These are phyloP conservation scores for Philhelius pedissequus DNA, from an alignment of 2,888 invertebrate species.

Conservation along the genomic window DNA sequence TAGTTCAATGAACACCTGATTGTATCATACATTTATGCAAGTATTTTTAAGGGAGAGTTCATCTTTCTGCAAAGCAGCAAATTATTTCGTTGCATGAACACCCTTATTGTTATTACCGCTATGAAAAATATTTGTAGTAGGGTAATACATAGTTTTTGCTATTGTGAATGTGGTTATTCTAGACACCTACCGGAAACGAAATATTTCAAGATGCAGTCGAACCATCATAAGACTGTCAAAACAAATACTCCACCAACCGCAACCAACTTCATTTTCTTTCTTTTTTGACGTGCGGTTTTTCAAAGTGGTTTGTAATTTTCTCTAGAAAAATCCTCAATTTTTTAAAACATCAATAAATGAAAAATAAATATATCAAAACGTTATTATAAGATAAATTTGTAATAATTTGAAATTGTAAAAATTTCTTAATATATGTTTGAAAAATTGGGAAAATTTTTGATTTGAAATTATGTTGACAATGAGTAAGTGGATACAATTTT, in stretches of 20 bases:
- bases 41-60: too few species aligned
- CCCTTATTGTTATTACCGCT: too few species aligned
- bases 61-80: too few species aligned
- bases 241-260: slow-evolving; percentile 56
- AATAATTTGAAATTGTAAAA: slow-evolving; percentile 30
- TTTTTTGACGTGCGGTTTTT: slow-evolving; percentile 77
- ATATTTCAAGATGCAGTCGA: neutral
- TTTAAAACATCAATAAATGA: slow-evolving; percentile 71
- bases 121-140: neutral
- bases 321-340: slow-evolving; percentile 72
- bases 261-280: slow-evolving; percentile 75
- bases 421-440: neutral
- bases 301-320: slow-evolving; percentile 74
- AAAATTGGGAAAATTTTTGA: slow-evolving; percentile 51
- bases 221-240: slow-evolving; percentile 39
- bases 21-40: too few species aligned
- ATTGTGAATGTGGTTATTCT: slow-evolving; percentile 19
- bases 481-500: neutral
- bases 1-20: too few species aligned
- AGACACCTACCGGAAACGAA: slow-evolving; percentile 45
- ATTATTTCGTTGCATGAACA: too few species aligned
- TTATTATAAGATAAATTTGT: slow-evolving; percentile 4
- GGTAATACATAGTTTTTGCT: neutral
- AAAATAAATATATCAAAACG: slow-evolving; percentile 48
- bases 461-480: slow-evolving; percentile 70